A percentile compares a stretch with the other conserved stretches of the same genome.
phyloP scores from a whole-genome alignment of 2,888 invertebrate species.

The Lathronympha strigana region DNA sequence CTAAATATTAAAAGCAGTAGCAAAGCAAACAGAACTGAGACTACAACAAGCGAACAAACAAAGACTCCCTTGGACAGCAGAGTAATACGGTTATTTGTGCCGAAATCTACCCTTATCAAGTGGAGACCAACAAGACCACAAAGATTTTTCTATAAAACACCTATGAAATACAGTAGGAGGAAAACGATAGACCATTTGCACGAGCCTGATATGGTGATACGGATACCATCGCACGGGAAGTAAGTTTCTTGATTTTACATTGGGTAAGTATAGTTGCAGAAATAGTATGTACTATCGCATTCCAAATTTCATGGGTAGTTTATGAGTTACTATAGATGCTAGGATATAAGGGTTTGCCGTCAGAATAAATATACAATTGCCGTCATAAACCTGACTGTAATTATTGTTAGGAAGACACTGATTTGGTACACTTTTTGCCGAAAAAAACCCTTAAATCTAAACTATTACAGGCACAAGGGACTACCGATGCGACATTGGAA shows the following conservation, averaged over 20 bases:
- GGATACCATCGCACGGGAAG: not conserved
- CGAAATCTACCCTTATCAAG: not conserved
- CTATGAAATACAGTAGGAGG: not conserved
- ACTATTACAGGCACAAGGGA: conserved; percentile 5
- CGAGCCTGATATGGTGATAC: conserved; percentile 7
- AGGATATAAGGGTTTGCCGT: too few relatives aligned
- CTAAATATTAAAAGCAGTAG: too few relatives aligned
- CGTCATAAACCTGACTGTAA: too few relatives aligned
- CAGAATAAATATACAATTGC: too few relatives aligned
- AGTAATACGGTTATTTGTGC: not conserved
- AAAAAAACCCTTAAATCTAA: not conserved
- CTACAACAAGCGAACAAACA: not conserved
- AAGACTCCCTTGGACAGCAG: not conserved
- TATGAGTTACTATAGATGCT: too few relatives aligned
- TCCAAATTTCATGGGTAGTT: too few relatives aligned
- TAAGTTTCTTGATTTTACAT: conserved; percentile 1
- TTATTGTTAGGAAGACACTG: too few relatives aligned
- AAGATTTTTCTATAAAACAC: not conserved
- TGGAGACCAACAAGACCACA: conserved; percentile 11
- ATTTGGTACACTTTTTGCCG: too few relatives aligned
- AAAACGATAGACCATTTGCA: not conserved
- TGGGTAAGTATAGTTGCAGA: not conserved
- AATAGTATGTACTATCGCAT: too few relatives aligned
- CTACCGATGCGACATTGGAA: conserved; percentile 28
- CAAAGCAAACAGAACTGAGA: not conserved